Conservation (phyloP, 2,797 vertebrate species). For the Gorsachius magnificus region DNA sequence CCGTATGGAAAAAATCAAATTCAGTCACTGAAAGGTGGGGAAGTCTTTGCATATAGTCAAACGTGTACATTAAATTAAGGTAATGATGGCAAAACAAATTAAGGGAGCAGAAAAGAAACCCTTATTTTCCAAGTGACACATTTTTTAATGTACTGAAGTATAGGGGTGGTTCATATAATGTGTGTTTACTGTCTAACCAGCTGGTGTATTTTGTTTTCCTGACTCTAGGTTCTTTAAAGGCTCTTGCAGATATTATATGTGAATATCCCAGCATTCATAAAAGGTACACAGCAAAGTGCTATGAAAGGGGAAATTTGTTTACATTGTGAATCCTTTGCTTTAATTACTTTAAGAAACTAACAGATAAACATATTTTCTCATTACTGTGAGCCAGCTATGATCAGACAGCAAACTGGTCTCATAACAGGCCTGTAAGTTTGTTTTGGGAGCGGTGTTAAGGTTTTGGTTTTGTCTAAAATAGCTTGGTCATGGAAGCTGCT, state of each 20-base stretch:
- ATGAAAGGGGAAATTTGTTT: neutral
- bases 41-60: neutral
- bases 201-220: neutral
- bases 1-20: slow-evolving; percentile 92
- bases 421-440: neutral
- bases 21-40: slow-evolving; percentile 89
- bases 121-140: neutral
- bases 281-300: slow-evolving; percentile 78
- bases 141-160: neutral
- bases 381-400: neutral
- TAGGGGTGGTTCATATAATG: neutral
- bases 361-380: neutral
- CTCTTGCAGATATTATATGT: slow-evolving; percentile 92
- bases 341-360: neutral
- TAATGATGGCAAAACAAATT: neutral
- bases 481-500: neutral
- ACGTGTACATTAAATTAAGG: neutral
- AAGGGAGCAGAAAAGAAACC: neutral
- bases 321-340: neutral
- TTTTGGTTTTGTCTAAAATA: neutral
- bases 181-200: neutral
- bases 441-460: neutral
- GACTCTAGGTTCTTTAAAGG: slow-evolving; percentile 88
- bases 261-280: slow-evolving; percentile 91
- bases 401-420: neutral